Base-by-base conservation (phyloP, 1,140 invertebrate species). In the Drosophila equinoxialis region DNA sequence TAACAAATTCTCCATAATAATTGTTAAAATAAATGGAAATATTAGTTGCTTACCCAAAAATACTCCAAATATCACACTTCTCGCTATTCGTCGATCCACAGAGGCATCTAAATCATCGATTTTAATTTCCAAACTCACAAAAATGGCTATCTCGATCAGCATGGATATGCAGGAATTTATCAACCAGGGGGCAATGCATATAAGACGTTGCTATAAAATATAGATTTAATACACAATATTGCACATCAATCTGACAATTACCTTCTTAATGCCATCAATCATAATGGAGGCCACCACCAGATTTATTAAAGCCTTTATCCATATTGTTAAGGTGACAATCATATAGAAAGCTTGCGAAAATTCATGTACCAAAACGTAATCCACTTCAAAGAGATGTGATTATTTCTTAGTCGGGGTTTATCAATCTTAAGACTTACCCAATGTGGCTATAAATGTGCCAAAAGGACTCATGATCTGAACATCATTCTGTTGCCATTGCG, bases 221-320 rank as follows among this genome's bases (percentile, higher is more conserved):
- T 20, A 2, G 17, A 17, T 13, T 55, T 39, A 51, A 37, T 37
- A 37, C 7, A 37, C 7, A 37, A 37, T 10, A 10, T 23, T 39
- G 0, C 3, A n/a, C 17, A 42, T 11, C 20, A 8, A 11, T 57
- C 2, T 1, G 8, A 8, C 26, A 7, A 13, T n/a, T 35, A 91
- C 90, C 86, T 91, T 85, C 73, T 85, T 91, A 20, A 91, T 91
- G 77, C 90, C 90, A 79, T 91, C 90, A 55, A 91, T 78, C 42
- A 91, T 68, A 60, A 91, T 79, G 13, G 78, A 73, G 37, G 90
- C 90, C 63, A 91, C 86, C 70, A 90, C 74, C 20, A 91, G 68
- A 74, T 91, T 91, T 45, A 91, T 87, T 63, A 91, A 82, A 5
- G 90, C 82, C 71, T 91, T 91, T 10, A 91, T 67, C 90, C 90